Evolutionary conservation across 1,140 invertebrate genomes (phyloP).

Genomic region (Achatina immaculata): DNA sequence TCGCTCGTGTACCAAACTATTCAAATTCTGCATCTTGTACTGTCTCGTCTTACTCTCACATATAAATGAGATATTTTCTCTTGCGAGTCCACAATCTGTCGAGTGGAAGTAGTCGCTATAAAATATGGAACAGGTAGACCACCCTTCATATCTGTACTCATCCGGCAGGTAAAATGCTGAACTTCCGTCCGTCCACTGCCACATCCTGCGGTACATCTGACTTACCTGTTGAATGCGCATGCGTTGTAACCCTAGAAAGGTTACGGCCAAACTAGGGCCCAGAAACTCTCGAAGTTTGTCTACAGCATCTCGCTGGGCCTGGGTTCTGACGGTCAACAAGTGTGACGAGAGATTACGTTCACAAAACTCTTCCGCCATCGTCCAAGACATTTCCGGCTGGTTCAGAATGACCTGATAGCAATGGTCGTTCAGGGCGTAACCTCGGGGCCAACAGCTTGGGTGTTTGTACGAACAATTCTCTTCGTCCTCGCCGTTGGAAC

Average conservation of each 20-base stretch:
- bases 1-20: not conserved
- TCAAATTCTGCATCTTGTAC: not conserved
- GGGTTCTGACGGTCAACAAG: not conserved
- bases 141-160: constrained; percentile 24
- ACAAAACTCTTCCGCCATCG: constrained; percentile 15
- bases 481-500: constrained; percentile 17
- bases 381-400: not conserved
- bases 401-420: constrained; percentile 1
- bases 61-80: constrained; percentile 13
- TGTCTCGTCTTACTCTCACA: constrained; percentile 21
- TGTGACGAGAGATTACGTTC: not conserved
- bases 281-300: constrained; percentile 10
- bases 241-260: constrained; percentile 17
- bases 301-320: not conserved
- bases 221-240: constrained; percentile 30
- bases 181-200: constrained; percentile 30
- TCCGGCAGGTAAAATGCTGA: constrained; percentile 31
- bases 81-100: not conserved
- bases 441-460: constrained; percentile 11
- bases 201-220: constrained; percentile 23
- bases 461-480: not conserved
- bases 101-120: constrained; percentile 27
- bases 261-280: not conserved
- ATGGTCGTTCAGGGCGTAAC: not conserved
- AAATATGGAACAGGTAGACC: constrained; percentile 18